Conservation (phyloP, 2,113 vertebrate species). For the Condylura cristata region DNA sequence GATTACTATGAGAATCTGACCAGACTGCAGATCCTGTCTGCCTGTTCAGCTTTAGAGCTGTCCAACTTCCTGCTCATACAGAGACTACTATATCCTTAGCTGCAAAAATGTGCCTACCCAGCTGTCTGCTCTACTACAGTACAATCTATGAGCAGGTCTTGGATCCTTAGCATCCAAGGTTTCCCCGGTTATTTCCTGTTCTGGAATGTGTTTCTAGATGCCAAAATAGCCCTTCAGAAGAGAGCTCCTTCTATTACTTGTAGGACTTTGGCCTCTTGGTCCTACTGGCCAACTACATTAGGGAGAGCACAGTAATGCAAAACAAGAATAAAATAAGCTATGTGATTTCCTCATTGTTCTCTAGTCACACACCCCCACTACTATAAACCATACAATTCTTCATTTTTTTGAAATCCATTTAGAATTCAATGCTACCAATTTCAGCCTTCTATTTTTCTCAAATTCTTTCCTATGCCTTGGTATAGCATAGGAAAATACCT, state of each 20-base stretch:
- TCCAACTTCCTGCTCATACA: neutral
- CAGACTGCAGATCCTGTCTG: neutral
- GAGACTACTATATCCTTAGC: neutral
- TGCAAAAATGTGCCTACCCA: neutral
- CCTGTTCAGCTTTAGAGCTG: neutral
- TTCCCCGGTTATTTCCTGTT: neutral
- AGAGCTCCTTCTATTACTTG: neutral
- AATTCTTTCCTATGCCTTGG: constrained; percentile 5
- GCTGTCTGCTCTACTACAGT: neutral
- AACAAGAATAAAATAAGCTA: neutral
- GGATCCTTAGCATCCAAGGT: neutral
- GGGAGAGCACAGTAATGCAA: neutral
- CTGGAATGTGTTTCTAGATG: neutral
- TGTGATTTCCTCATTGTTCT: neutral
- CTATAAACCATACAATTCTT: neutral
- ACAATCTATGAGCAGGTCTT: neutral
- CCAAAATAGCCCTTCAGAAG: neutral
- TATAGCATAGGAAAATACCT: neutral
- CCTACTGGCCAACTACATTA: neutral
- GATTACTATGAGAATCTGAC: neutral
- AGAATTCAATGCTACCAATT: neutral
- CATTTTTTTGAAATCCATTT: neutral
- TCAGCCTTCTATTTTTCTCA: neutral
- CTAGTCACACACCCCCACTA: neutral
- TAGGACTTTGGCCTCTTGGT: neutral